phyloP scores from a whole-genome alignment of 2,113 vertebrate genomes.

The Brachionichthys hirsutus region DNA sequence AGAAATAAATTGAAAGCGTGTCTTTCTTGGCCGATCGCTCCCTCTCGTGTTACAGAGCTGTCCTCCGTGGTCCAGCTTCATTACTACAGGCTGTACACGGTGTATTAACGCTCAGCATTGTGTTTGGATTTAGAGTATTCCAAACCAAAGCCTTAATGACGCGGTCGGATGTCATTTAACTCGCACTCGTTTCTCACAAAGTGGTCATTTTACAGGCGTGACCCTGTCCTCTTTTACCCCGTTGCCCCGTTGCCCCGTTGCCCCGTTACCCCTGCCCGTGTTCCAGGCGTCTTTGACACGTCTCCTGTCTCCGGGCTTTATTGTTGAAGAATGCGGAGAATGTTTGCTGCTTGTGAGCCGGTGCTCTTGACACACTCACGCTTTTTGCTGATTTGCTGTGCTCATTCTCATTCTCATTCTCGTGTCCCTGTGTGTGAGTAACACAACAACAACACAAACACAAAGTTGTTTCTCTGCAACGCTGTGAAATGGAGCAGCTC shows the following conservation, averaged over 20 bases:
- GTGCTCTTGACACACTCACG: neutral
- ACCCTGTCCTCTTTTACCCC: neutral
- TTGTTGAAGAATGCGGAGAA: slow-evolving; percentile 15
- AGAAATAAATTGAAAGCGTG: neutral
- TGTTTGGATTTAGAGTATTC: slow-evolving; percentile 11
- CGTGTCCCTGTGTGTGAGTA: too few species aligned
- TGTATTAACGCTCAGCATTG: neutral
- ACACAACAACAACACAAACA: too few species aligned
- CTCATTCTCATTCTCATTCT: neutral
- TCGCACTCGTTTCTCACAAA: neutral
- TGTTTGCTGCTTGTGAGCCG: slow-evolving; percentile 10
- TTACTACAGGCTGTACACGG: slow-evolving; percentile 1
- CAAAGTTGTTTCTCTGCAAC: too few species aligned
- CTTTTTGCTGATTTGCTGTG: neutral
- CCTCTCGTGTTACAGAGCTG: neutral
- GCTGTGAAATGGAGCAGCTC: too few species aligned
- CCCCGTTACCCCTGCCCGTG: neutral
- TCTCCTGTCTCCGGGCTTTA: neutral
- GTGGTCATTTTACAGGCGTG: slow-evolving; percentile 2
- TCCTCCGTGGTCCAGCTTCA: slow-evolving; percentile 3
- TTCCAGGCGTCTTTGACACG: neutral
- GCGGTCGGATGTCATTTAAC: neutral
- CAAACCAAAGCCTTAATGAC: neutral
- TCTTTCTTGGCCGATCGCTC: neutral
- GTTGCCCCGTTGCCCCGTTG: too few species aligned